phyloP scores from a whole-genome alignment of 2,797 vertebrate species.

The Peromyscus nudipes region DNA sequence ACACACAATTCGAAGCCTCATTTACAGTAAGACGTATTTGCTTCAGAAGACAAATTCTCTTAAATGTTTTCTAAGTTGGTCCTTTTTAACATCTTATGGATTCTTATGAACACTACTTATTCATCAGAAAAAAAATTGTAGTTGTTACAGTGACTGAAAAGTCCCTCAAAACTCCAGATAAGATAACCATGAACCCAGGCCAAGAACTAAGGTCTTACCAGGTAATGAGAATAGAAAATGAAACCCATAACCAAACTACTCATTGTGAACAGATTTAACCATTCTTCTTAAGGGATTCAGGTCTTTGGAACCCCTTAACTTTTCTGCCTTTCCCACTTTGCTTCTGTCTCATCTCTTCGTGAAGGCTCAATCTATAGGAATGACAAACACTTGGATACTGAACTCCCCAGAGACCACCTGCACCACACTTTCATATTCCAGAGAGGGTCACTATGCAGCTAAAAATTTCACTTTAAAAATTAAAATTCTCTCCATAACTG shows the following conservation, averaged over 20 bases:
- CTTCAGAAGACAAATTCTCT: conserved; percentile 34
- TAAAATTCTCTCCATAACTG: conserved; percentile 71
- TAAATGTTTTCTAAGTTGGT: neutral
- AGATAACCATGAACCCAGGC: neutral
- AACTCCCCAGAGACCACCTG: conserved; percentile 48
- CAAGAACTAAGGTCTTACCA: neutral
- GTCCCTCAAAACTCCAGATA: neutral
- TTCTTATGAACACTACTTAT: neutral
- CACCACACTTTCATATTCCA: conserved; percentile 23
- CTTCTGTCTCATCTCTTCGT: neutral
- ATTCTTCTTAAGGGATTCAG: neutral
- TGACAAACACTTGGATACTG: neutral
- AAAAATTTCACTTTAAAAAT: conserved; percentile 63
- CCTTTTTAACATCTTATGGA: neutral
- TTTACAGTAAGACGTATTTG: neutral
- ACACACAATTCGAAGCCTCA: neutral
- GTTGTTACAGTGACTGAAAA: neutral
- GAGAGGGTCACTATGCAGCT: conserved; percentile 59
- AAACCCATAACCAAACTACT: neutral
- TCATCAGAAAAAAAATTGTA: neutral
- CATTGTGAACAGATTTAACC: neutral
- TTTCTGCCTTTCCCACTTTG: conserved; percentile 21
- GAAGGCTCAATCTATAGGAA: conserved; percentile 1
- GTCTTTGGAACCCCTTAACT: conserved; percentile 18
- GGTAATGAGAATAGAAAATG: neutral